These are phyloP conservation scores for Ceyx melanurus DNA, from an alignment of 2,113 vertebrate species.

Conservation along the genomic window DNA sequence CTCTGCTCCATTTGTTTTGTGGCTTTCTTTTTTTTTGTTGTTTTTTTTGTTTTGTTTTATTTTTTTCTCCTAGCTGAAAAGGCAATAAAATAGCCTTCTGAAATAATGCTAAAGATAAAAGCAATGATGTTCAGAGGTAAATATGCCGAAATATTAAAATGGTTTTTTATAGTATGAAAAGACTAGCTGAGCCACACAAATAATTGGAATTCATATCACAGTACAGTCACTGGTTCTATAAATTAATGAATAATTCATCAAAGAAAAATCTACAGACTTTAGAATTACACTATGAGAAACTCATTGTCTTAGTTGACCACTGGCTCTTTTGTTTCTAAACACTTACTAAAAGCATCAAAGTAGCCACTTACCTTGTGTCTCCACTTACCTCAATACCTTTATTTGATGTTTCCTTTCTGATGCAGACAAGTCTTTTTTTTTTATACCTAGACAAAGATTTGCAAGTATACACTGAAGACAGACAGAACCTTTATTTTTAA, in stretches of 20 bases:
- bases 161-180: neutral
- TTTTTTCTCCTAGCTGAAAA: neutral
- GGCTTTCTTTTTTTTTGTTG: neutral
- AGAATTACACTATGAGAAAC: neutral
- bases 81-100: neutral
- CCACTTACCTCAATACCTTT: neutral
- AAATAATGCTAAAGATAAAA: conserved; percentile 4
- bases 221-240: neutral
- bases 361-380: neutral
- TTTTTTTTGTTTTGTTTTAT: neutral
- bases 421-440: neutral
- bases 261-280: neutral
- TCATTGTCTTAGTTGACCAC: neutral
- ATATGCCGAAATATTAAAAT: neutral
- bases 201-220: neutral
- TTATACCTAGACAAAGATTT: neutral
- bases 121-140: neutral
- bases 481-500: neutral
- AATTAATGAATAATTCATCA: conserved; percentile 18
- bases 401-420: neutral
- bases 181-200: neutral
- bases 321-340: neutral
- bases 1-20: fast-evolving
- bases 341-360: neutral
- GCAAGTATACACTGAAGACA: neutral